Percentiles rank a stretch among this genome's conserved stretches.
phyloP scores from a whole-genome alignment of 64 coral and sea anemone species.

The Stichodactyla helianthus region DNA sequence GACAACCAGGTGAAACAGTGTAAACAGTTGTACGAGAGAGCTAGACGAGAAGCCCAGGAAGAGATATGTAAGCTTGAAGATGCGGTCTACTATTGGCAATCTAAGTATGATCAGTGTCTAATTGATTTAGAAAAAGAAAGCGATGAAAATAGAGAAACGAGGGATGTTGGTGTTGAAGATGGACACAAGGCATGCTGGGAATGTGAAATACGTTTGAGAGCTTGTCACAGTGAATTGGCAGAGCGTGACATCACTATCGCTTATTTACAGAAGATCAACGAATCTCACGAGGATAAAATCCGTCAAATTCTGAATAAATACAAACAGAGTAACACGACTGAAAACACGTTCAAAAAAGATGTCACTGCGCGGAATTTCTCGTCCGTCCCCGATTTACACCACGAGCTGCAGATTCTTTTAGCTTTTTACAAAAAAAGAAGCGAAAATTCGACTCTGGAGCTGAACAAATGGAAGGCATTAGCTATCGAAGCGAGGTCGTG shows the following conservation, averaged over 20 bases:
- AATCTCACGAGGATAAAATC: conserved; percentile 24
- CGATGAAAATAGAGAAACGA: background rate
- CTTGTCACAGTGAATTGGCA: conserved; percentile 22
- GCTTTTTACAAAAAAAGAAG: conserved; percentile 9
- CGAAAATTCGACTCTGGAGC: conserved; percentile 13
- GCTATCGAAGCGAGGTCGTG: conserved; percentile 13
- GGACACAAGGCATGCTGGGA: conserved; percentile 10
- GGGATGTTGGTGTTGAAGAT: background rate
- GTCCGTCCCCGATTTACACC: background rate
- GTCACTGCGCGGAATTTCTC: background rate
- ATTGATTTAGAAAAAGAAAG: conserved; percentile 25
- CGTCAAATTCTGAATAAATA: conserved; percentile 27
- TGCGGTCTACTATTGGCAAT: conserved; percentile 25
- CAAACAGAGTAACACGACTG: conserved; percentile 32
- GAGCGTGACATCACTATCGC: conserved; percentile 42
- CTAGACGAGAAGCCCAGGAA: conserved; percentile 9
- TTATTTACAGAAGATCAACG: conserved; percentile 30
- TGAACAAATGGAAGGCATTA: conserved; percentile 17
- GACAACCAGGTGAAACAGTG: conserved; percentile 7
- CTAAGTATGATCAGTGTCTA: conserved; percentile 19
- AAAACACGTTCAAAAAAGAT: conserved; percentile 22
- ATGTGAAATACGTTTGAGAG: conserved; percentile 10
- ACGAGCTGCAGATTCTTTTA: background rate
- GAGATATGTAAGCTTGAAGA: conserved; percentile 33
- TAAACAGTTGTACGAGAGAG: conserved; percentile 34